Evolutionary conservation across 2,888 invertebrate species (phyloP).

Genomic region (Apeira syringaria): DNA sequence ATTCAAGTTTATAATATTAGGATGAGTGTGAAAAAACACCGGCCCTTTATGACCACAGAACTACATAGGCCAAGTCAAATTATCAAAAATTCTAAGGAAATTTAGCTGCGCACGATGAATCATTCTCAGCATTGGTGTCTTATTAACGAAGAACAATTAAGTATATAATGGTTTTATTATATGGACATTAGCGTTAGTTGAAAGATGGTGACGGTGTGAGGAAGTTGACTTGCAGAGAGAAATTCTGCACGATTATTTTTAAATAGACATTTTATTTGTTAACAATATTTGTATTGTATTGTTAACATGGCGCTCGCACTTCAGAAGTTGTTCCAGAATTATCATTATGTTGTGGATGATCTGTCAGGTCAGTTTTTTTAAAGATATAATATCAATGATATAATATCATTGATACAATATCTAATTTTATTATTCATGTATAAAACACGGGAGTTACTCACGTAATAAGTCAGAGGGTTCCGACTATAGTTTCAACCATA

Average conservation of each 20-base stretch:
- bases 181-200: neutral
- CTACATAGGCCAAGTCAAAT: too few relatives aligned
- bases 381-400: too few relatives aligned
- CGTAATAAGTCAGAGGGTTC: too few relatives aligned
- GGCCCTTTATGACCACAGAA: too few relatives aligned
- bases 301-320: slow-evolving; percentile 32
- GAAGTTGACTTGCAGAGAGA: neutral
- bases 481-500: too few relatives aligned
- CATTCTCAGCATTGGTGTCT: too few relatives aligned
- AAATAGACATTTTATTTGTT: neutral
- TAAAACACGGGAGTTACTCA: too few relatives aligned
- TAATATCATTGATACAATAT: too few relatives aligned
- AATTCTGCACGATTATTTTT: too few relatives aligned
- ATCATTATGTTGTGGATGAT: slow-evolving; percentile 41
- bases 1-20: too few relatives aligned
- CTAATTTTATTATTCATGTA: too few relatives aligned
- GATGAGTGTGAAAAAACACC: too few relatives aligned
- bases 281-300: neutral
- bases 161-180: neutral
- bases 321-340: slow-evolving; percentile 21
- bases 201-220: neutral
- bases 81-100: neutral
- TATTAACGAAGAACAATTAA: neutral
- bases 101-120: neutral
- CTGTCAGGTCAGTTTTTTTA: slow-evolving; percentile 39